These are phyloP conservation scores for Lineus longissimus DNA, from an alignment of 1,140 invertebrate species.

Conservation along the genomic window DNA sequence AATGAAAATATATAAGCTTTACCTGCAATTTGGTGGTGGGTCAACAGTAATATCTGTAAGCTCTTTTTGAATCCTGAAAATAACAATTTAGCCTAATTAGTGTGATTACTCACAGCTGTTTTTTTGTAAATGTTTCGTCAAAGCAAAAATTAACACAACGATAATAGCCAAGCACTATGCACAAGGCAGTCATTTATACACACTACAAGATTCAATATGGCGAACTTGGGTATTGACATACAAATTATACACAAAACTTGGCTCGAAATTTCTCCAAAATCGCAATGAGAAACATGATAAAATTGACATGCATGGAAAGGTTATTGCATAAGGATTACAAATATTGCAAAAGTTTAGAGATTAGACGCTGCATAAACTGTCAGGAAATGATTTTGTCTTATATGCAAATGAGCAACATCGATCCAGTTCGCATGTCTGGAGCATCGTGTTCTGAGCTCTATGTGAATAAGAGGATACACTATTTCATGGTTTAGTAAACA, in stretches of 20 bases:
- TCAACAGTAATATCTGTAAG: conserved; percentile 93
- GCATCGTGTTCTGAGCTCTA: no score
- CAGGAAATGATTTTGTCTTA: conserved; percentile 13
- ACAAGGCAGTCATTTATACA: not conserved
- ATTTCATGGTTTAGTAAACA: no score
- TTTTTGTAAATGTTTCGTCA: no score
- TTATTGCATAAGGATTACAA: no score
- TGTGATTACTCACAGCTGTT: no score
- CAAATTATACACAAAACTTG: conserved; percentile 8
- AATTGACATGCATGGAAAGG: no score
- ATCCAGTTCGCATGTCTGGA: no score
- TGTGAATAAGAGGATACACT: no score
- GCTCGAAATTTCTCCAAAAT: conserved; percentile 11
- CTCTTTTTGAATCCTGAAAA: conserved; percentile 86
- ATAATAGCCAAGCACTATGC: not conserved
- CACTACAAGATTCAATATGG: not conserved
- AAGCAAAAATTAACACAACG: not conserved
- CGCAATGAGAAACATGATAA: conserved; percentile 12
- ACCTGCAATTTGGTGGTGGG: conserved; percentile 91
- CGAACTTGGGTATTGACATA: not conserved
- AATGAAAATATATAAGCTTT: conserved; percentile 14
- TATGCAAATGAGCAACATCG: conserved; percentile 28
- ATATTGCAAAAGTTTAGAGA: no score
- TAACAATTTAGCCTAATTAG: not conserved
- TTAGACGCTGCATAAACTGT: no score